Percentiles rank a stretch among this genome's conserved stretches.
Evolutionary conservation across 2,113 vertebrate species (phyloP).

Genomic region (Coryphaenoides rupestris): DNA sequence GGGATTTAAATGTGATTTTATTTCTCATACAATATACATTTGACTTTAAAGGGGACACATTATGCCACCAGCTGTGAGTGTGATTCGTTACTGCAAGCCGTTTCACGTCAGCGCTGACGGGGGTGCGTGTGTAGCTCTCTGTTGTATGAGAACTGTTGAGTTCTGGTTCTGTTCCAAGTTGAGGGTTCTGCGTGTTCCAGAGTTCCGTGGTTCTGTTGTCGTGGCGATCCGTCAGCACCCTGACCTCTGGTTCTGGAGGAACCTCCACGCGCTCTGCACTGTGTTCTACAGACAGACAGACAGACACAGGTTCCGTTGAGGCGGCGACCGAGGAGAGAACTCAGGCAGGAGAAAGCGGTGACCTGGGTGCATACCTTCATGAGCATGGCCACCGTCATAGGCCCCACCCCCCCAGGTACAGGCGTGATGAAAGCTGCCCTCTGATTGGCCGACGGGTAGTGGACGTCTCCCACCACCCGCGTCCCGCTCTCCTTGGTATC

Average conservation of each 20-base stretch:
- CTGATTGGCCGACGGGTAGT: conserved; percentile 81
- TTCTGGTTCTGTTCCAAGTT: too few species aligned
- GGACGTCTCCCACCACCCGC: conserved; percentile 89
- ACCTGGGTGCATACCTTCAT: conserved; percentile 80
- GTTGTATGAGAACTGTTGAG: too few species aligned
- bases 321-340: too few species aligned
- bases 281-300: conserved; percentile 78
- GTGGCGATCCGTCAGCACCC: conserved; percentile 75
- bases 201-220: not conserved
- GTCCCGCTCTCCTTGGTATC: conserved; percentile 78
- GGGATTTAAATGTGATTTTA: too few species aligned
- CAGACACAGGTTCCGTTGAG: not conserved
- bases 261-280: conserved; percentile 83
- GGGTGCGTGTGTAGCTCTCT: too few species aligned
- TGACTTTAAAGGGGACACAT: too few species aligned
- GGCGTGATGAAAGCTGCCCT: conserved; percentile 88
- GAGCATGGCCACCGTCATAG: conserved; percentile 98
- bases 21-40: too few species aligned
- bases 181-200: too few species aligned
- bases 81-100: too few species aligned
- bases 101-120: too few species aligned
- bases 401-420: conserved; percentile 94
- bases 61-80: too few species aligned
- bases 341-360: not conserved
- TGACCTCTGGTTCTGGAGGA: conserved; percentile 72